phyloP scores from a whole-genome alignment of 2,113 vertebrate genomes.

The Hemibagrus wyckioides region DNA sequence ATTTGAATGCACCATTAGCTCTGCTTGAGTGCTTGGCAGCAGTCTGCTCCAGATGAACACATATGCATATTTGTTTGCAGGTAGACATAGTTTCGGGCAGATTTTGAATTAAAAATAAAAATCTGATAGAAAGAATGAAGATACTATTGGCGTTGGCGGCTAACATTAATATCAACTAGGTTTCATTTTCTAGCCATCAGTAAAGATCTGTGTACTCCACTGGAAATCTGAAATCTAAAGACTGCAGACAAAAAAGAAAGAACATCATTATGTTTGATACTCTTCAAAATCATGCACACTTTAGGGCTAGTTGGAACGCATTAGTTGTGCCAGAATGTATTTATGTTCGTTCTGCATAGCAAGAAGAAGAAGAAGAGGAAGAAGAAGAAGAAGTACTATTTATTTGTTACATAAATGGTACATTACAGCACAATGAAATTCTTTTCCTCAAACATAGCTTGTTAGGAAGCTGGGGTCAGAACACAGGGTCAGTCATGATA shows the following conservation, averaged over 20 bases:
- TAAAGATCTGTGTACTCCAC: too few relatives aligned
- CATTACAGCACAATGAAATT: background rate
- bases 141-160: background rate
- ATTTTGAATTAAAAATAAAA: background rate
- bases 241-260: too few relatives aligned
- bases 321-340: too few relatives aligned
- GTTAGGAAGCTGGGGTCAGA: background rate
- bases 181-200: background rate
- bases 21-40: background rate
- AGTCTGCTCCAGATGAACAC: background rate
- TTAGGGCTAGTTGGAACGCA: too few relatives aligned
- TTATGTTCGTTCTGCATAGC: too few relatives aligned
- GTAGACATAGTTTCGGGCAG: background rate
- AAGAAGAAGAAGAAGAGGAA: too few relatives aligned
- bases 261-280: too few relatives aligned
- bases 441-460: background rate
- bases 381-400: background rate
- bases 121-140: background rate
- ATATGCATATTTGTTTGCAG: background rate
- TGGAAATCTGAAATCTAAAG: too few relatives aligned
- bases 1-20: background rate
- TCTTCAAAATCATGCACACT: too few relatives aligned
- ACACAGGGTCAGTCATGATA: background rate
- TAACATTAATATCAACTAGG: background rate
- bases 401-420: background rate